Percentiles rank a stretch among this genome's conserved stretches.
These are phyloP conservation scores for Lasioglossum oenotherae DNA, from an alignment of 2,888 invertebrate genomes.

Conservation along the genomic window DNA sequence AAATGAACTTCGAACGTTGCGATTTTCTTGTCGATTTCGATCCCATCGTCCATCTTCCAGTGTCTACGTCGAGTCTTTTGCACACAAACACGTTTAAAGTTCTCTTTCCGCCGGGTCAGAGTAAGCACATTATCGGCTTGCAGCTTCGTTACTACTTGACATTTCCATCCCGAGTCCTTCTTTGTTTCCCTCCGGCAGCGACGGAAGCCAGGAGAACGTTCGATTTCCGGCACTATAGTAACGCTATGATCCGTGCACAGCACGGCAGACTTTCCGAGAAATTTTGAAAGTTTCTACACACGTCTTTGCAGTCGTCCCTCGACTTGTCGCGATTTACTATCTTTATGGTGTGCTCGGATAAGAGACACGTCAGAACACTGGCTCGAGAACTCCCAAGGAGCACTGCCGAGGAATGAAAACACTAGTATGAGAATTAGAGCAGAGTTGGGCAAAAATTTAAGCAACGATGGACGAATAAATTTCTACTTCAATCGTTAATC, in stretches of 20 bases:
- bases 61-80: neutral
- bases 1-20: neutral
- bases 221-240: neutral
- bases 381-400: too few relatives aligned
- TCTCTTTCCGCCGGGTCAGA: slow-evolving; percentile 44
- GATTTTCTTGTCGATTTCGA: neutral
- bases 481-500: too few relatives aligned
- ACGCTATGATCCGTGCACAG: neutral
- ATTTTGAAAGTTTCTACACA: neutral
- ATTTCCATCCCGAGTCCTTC: slow-evolving; percentile 39
- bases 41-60: slow-evolving; percentile 2
- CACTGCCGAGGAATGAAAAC: neutral
- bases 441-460: too few relatives aligned
- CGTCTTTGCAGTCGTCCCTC: neutral
- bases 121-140: slow-evolving; percentile 69
- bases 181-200: slow-evolving; percentile 24
- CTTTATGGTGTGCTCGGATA: neutral
- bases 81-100: slow-evolving; percentile 38
- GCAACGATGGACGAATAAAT: too few relatives aligned
- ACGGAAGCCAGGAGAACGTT: slow-evolving; percentile 26
- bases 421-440: neutral
- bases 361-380: neutral
- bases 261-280: neutral
- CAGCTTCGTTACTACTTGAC: slow-evolving; percentile 57
- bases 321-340: neutral